phyloP scores from a whole-genome alignment of 2,113 vertebrate genomes.

The Pedionomus torquatus region DNA sequence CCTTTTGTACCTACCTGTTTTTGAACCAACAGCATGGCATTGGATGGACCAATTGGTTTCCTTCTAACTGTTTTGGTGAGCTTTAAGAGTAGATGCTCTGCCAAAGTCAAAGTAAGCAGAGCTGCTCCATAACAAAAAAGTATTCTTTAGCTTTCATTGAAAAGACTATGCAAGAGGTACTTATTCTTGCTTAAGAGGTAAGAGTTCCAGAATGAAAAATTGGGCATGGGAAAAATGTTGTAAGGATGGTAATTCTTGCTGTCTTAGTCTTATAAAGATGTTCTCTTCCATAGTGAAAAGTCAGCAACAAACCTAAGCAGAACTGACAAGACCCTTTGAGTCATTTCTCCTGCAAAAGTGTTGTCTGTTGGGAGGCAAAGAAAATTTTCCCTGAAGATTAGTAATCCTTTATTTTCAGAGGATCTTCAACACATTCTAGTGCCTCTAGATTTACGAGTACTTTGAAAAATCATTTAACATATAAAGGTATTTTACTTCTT shows the following conservation, averaged over 20 bases:
- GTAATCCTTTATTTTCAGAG: neutral
- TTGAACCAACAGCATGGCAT: neutral
- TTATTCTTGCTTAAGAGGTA: neutral
- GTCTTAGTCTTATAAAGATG: neutral
- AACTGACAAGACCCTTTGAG: neutral
- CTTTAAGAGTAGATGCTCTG: neutral
- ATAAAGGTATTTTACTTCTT: neutral
- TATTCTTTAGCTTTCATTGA: neutral
- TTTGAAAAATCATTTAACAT: neutral
- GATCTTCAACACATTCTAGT: neutral
- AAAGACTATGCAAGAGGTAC: neutral
- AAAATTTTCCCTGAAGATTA: neutral
- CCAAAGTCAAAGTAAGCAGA: neutral
- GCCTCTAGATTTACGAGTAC: neutral
- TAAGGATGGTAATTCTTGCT: neutral
- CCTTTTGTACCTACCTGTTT: neutral
- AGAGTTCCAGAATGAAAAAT: neutral
- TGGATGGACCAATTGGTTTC: neutral
- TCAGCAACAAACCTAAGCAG: neutral
- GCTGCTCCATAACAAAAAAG: neutral
- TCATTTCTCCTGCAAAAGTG: neutral
- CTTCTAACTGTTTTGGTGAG: neutral
- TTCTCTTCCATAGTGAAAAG: neutral
- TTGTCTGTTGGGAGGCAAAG: neutral
- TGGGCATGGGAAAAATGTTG: neutral